Conservation (phyloP, 2,888 invertebrate species). For the Standfussiana lucernea region DNA sequence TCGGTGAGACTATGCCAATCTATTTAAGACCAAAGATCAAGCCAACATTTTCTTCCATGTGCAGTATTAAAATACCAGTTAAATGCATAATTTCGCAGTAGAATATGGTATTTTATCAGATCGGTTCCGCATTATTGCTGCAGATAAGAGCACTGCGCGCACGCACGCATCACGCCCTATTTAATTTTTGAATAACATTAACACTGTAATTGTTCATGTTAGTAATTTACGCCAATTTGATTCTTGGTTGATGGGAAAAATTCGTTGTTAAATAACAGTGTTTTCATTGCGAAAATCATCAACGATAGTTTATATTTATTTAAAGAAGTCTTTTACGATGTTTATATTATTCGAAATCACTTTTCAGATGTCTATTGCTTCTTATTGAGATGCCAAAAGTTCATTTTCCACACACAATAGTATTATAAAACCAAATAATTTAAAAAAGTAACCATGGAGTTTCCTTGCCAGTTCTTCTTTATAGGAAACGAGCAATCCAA, state of each 20-base stretch:
- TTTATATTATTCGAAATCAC: too few relatives aligned
- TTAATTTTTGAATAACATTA: conserved; percentile 33
- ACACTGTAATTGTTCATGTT: conserved; percentile 1
- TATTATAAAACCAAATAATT: too few relatives aligned
- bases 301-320: too few relatives aligned
- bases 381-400: background rate
- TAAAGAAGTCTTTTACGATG: too few relatives aligned
- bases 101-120: conserved; percentile 34
- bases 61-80: background rate
- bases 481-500: too few relatives aligned
- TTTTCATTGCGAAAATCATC: background rate
- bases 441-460: too few relatives aligned
- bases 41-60: background rate
- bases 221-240: background rate
- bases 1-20: background rate
- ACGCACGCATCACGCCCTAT: conserved; percentile 45
- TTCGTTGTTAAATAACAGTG: background rate
- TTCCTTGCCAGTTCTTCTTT: too few relatives aligned
- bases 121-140: conserved; percentile 46
- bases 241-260: background rate
- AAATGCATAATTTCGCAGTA: conserved; percentile 5
- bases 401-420: background rate
- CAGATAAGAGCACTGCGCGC: conserved; percentile 37
- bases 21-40: background rate
- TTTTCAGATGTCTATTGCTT: too few relatives aligned